phyloP scores from a whole-genome alignment of 2,888 invertebrate genomes.

The Paralinhomoeus sp. region DNA sequence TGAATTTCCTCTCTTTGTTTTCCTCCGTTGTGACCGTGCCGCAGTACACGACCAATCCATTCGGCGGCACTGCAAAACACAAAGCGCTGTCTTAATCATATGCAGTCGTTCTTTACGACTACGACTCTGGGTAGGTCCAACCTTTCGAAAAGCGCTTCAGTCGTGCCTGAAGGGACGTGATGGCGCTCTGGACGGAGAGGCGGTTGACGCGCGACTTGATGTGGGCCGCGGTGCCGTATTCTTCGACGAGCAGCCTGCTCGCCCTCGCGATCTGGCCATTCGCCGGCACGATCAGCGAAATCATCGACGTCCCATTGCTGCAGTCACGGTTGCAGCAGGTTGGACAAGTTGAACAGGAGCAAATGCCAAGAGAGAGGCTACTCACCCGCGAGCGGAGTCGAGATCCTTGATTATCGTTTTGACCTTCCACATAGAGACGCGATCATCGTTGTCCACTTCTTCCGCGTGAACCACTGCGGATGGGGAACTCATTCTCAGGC shows the following conservation, averaged over 20 bases:
- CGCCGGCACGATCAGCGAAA: constrained; percentile 95
- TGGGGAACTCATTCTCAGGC: too few species aligned
- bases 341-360: too few species aligned
- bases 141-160: constrained; percentile 97
- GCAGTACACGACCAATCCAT: constrained; percentile 97
- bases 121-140: too few species aligned
- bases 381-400: constrained; percentile 96
- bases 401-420: constrained; percentile 98
- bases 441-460: constrained; percentile 51
- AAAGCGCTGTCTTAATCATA: too few species aligned
- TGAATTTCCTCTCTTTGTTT: constrained; percentile 98
- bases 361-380: too few species aligned
- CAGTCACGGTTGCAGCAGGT: too few species aligned
- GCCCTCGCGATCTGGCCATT: constrained; percentile 98
- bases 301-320: constrained; percentile 99
- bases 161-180: constrained; percentile 97
- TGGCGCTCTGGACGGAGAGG: constrained; percentile 91
- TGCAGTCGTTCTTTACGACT: too few species aligned
- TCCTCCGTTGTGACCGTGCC: constrained; percentile 99
- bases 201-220: constrained; percentile 97
- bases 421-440: constrained; percentile 99
- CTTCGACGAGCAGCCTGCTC: constrained; percentile 99
- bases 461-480: too few species aligned
- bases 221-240: constrained; percentile 98
- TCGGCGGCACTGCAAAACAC: constrained; percentile 60